phyloP scores from a whole-genome alignment of 2,113 vertebrate genomes.

The Poecilia latipinna region DNA sequence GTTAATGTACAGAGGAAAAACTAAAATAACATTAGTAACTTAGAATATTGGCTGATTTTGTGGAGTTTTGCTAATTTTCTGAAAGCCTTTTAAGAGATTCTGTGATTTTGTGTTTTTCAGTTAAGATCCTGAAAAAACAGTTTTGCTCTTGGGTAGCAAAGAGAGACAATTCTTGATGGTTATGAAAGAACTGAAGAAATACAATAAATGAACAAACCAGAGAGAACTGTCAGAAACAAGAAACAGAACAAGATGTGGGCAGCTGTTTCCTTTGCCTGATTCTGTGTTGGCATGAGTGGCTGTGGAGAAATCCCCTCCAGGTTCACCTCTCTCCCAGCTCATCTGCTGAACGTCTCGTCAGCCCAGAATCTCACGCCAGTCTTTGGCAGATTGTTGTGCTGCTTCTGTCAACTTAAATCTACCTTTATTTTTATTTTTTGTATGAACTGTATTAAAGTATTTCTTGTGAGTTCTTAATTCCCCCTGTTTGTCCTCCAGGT shows the following conservation, averaged over 20 bases:
- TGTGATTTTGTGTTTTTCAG: neutral
- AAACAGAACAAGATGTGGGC: neutral
- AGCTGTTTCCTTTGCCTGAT: neutral
- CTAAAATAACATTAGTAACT: too few species aligned
- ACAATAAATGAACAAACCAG: neutral
- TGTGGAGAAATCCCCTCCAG: neutral
- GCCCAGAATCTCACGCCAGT: neutral
- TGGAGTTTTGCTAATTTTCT: too few species aligned
- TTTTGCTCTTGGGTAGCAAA: neutral
- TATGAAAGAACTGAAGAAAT: neutral
- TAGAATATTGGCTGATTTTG: too few species aligned
- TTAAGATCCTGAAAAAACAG: neutral
- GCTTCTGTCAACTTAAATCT: neutral
- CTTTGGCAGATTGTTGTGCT: neutral
- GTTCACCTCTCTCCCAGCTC: neutral
- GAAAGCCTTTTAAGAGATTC: too few species aligned
- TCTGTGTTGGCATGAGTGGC: neutral
- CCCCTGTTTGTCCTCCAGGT: neutral
- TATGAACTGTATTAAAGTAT: neutral
- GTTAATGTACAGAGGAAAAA: too few species aligned
- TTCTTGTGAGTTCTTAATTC: neutral
- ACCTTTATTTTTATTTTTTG: too few species aligned
- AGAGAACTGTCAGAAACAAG: neutral
- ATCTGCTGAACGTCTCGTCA: neutral
- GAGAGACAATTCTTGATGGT: neutral